A percentile compares a stretch with the other conserved stretches of the same genome.
These are phyloP conservation scores for Caenorhabditis sp. DNA, from an alignment of 2,888 invertebrate species.

Conservation along the genomic window DNA sequence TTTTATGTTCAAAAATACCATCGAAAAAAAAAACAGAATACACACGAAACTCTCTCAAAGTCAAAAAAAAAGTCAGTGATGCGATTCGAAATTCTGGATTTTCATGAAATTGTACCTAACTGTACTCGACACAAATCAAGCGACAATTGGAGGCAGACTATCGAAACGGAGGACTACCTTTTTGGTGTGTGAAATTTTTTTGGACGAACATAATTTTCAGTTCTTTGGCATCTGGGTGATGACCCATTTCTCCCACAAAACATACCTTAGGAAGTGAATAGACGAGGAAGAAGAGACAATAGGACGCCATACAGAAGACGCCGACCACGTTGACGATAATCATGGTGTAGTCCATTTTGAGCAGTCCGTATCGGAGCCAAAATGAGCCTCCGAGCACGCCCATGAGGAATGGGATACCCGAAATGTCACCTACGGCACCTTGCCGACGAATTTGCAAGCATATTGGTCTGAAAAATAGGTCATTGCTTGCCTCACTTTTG, in stretches of 20 bases:
- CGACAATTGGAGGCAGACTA: background rate
- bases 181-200: too few species aligned
- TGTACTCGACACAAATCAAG: too few species aligned
- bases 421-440: constrained; percentile 77
- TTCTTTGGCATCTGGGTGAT: too few species aligned
- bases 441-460: constrained; percentile 76
- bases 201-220: too few species aligned
- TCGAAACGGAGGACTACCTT: background rate
- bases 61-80: constrained; percentile 8
- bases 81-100: background rate
- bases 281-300: constrained; percentile 88
- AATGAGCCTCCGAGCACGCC: constrained; percentile 87
- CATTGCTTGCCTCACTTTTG: too few species aligned
- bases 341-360: constrained; percentile 88
- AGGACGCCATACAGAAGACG: constrained; percentile 88
- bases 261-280: constrained; percentile 88
- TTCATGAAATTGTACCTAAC: background rate
- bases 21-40: too few species aligned
- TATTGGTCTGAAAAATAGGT: constrained; percentile 77
- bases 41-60: background rate
- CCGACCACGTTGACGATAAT: constrained; percentile 90
- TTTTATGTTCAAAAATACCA: background rate
- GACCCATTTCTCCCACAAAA: too few species aligned
- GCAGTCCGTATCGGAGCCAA: constrained; percentile 90
- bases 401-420: constrained; percentile 81